A percentile compares a stretch with the other conserved stretches of the same genome.
Conservation (phyloP, 2,113 vertebrate genomes). For the Sinocyclocheilus anshuiensis region DNA sequence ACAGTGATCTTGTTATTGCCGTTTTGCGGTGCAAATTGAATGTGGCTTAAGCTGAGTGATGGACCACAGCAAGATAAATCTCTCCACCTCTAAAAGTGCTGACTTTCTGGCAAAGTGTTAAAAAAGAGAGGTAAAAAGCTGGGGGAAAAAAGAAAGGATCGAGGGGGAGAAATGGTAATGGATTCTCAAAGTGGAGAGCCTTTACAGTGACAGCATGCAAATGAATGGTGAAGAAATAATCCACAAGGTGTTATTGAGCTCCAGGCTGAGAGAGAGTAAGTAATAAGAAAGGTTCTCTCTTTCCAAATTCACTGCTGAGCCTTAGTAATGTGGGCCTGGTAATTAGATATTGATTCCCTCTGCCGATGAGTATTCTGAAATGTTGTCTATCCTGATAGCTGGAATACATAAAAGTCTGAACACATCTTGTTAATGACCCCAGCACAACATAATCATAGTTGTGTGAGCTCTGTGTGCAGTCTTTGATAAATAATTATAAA, state of each 20-base stretch:
- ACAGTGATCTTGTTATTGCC: slow-evolving; percentile 58
- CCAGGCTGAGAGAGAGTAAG: slow-evolving; percentile 54
- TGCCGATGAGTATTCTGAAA: slow-evolving; percentile 77
- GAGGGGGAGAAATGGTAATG: slow-evolving; percentile 51
- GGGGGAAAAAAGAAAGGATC: neutral
- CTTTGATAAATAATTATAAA: slow-evolving; percentile 56
- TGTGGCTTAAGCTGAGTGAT: slow-evolving; percentile 67
- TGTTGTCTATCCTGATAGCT: slow-evolving; percentile 61
- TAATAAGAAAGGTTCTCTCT: slow-evolving; percentile 57
- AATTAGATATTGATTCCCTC: slow-evolving; percentile 87
- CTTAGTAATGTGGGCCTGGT: slow-evolving; percentile 72
- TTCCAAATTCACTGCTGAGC: slow-evolving; percentile 57
- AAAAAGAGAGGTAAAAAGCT: slow-evolving; percentile 37
- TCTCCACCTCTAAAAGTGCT: slow-evolving; percentile 65
- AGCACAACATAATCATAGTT: slow-evolving; percentile 56
- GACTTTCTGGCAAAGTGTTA: slow-evolving; percentile 58
- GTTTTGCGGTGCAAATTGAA: slow-evolving; percentile 66
- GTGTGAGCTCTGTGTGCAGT: slow-evolving; percentile 19
- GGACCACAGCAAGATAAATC: slow-evolving; percentile 64
- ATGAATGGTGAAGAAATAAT: slow-evolving; percentile 73
- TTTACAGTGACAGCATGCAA: slow-evolving; percentile 72
- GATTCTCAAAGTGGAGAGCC: slow-evolving; percentile 61
- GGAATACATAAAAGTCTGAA: slow-evolving; percentile 70
- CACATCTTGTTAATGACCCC: slow-evolving; percentile 68
- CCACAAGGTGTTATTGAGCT: slow-evolving; percentile 68